Evolutionary conservation across 2,888 invertebrate species (phyloP).

Genomic region (Caenorhabditis doughertyi): DNA sequence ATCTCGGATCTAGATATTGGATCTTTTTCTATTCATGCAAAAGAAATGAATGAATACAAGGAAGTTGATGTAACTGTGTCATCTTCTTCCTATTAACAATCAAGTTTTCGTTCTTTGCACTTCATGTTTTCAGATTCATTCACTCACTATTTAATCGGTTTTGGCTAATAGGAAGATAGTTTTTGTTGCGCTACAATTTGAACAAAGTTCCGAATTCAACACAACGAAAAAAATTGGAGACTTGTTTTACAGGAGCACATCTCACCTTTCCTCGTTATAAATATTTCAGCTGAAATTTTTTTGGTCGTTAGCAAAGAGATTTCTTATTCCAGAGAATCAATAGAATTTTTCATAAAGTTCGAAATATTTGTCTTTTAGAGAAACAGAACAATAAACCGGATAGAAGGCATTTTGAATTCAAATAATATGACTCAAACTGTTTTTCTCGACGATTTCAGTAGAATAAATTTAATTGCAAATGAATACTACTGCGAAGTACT

Average conservation of each 20-base stretch:
- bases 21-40: neutral
- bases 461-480: too few relatives aligned
- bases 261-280: neutral
- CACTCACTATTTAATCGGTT: neutral
- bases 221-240: neutral
- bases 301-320: neutral
- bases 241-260: neutral
- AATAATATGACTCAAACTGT: too few relatives aligned
- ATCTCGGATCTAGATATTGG: neutral
- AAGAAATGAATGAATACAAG: neutral
- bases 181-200: too few relatives aligned
- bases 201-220: neutral
- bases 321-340: neutral
- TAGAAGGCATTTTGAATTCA: too few relatives aligned
- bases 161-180: neutral
- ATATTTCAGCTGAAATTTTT: conserved; percentile 4
- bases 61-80: neutral
- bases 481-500: too few relatives aligned
- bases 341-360: neutral
- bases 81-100: neutral
- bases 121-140: neutral
- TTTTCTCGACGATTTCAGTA: too few relatives aligned
- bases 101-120: neutral
- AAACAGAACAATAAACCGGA: too few relatives aligned
- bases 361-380: too few relatives aligned